These are phyloP conservation scores for Sarcophaga peregrina DNA, from an alignment of 1,140 invertebrate genomes.

Conservation along the genomic window DNA sequence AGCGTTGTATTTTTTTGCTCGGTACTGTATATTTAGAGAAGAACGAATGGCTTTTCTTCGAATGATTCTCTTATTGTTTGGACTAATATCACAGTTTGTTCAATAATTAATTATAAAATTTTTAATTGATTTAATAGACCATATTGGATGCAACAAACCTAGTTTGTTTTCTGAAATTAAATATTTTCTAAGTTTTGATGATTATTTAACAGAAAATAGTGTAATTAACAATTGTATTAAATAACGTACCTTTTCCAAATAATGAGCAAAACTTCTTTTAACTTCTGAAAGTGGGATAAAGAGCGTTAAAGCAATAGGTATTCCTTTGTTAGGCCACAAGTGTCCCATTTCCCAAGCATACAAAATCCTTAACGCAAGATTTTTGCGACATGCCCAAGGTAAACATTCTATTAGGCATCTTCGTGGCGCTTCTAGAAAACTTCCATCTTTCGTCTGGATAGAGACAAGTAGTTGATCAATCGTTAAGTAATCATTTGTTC, in stretches of 20 bases:
- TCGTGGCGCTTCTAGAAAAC: slow-evolving; percentile 67
- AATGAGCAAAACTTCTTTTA: slow-evolving; percentile 56
- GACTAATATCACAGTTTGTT: too few relatives aligned
- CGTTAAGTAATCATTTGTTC: slow-evolving; percentile 64
- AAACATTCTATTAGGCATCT: slow-evolving; percentile 69
- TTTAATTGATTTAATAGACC: too few relatives aligned
- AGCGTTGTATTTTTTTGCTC: too few relatives aligned
- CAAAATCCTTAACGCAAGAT: slow-evolving; percentile 68
- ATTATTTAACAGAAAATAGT: too few relatives aligned
- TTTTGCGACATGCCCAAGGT: slow-evolving; percentile 69
- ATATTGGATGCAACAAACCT: too few relatives aligned
- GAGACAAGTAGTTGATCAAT: slow-evolving; percentile 68
- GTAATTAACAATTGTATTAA: neutral
- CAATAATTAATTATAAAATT: too few relatives aligned
- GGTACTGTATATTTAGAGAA: too few relatives aligned
- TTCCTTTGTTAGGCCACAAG: slow-evolving; percentile 64
- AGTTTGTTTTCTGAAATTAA: too few relatives aligned
- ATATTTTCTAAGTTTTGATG: too few relatives aligned
- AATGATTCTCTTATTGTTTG: too few relatives aligned
- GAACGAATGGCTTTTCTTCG: too few relatives aligned
- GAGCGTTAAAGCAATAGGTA: slow-evolving; percentile 65
- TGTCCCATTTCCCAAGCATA: slow-evolving; percentile 69
- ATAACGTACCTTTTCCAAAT: slow-evolving; percentile 46
- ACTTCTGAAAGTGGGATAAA: slow-evolving; percentile 70
- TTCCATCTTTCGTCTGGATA: slow-evolving; percentile 67